phyloP scores from a whole-genome alignment of 2,888 invertebrate genomes.

The Volucella bombylans region DNA sequence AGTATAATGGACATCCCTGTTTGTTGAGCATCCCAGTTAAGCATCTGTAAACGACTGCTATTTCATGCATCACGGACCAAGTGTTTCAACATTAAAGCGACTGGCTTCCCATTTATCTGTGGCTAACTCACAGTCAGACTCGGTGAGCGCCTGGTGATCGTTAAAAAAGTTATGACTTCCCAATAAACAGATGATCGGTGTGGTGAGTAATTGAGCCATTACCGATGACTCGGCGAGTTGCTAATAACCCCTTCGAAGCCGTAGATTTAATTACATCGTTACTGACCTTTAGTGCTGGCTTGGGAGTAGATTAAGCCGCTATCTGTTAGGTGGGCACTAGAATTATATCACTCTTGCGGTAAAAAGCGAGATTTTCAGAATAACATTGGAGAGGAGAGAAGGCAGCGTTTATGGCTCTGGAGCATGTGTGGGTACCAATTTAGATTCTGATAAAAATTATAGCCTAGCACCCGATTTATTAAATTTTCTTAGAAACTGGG shows the following conservation, averaged over 20 bases:
- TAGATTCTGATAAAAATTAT: no score
- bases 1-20: not conserved
- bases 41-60: constrained; percentile 28
- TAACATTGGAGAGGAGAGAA: no score
- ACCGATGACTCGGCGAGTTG: constrained; percentile 16
- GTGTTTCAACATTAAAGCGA: constrained; percentile 5
- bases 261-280: constrained; percentile 32
- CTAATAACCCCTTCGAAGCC: constrained; percentile 29
- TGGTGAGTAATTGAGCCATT: constrained; percentile 59
- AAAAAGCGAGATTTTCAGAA: no score
- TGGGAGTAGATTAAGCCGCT: constrained; percentile 20
- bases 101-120: constrained; percentile 22
- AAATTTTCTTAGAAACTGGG: no score
- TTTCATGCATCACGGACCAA: not conserved
- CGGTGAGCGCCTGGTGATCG: constrained; percentile 21
- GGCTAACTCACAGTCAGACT: not conserved
- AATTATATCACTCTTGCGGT: no score
- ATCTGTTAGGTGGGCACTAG: constrained; percentile 6
- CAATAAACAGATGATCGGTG: constrained; percentile 42
- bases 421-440: no score
- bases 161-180: constrained; percentile 48
- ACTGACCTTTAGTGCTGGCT: constrained; percentile 27
- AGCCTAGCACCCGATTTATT: no score
- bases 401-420: no score
- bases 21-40: constrained; percentile 15